Evolutionary conservation across 2,797 vertebrate species (phyloP), one percentile per base, ranked within the genome.

Genomic region (Spatula clypeata): DNA sequence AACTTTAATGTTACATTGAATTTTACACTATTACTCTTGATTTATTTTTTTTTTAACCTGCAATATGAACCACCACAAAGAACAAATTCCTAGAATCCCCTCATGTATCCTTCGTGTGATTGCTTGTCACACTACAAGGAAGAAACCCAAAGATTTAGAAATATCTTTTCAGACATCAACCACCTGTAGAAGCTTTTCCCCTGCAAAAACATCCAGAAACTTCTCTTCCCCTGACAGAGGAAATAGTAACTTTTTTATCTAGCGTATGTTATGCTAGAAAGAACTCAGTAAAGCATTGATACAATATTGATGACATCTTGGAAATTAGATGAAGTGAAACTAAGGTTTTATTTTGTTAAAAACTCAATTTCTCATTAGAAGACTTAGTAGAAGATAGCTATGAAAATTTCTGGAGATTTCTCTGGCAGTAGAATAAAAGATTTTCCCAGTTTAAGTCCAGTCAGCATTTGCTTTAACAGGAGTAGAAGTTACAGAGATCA

Each of bases 391-490:
- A 45, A 67, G 38, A 70, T 34, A 54, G 31, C 55, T 61, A 10
- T 36, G n/a, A 90, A 81, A 85, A 21, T 19, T 80, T 87, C 80
- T 87, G 13, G 71, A 87, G 20, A 53, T 67, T 87, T 92, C 60
- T 75, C 36, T 82, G 44, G 62, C 85, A 66, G 77, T 20, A 62
- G 77, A 83, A 79, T 19, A 86, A 71, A 86, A 32, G 70, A 84
- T 62, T 93, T 95, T 73, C 27, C n/a, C 15, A n/a, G 55, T 60
- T 82, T 60, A 86, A 84, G 17, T 34, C 27, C 40, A 73, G 54
- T 95, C 93, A 93, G 93, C 95, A 91, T 90, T 93, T 85, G 40
- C 32, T 93, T 79, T 76, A 96, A 85, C 61, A 54, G 9, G 34
- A 85, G 20, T 21, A 17, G 18, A 53, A 84, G 44, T 61, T 82